phyloP scores from a whole-genome alignment of 2,113 vertebrate species.

The Trogon melanurus region DNA sequence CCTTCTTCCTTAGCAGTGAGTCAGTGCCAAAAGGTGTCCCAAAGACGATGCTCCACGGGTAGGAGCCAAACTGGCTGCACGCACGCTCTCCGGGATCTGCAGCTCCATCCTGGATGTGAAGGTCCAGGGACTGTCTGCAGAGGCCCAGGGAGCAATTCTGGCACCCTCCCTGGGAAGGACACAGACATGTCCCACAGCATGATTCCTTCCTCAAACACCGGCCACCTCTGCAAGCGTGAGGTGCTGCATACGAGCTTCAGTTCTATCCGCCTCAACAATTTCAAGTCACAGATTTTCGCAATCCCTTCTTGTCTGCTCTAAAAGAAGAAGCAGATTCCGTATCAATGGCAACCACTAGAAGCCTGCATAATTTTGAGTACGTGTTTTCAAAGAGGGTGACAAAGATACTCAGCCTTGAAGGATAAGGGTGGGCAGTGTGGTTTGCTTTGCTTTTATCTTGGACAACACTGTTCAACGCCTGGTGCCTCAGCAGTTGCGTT shows the following conservation, averaged over 20 bases:
- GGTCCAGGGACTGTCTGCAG: background rate
- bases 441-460: slow-evolving; percentile 64
- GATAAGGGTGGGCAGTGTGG: slow-evolving; percentile 45
- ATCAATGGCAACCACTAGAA: slow-evolving; percentile 60
- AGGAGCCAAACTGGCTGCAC: background rate
- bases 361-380: slow-evolving; percentile 3
- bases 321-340: slow-evolving; percentile 41
- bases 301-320: slow-evolving; percentile 21
- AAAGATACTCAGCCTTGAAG: slow-evolving; percentile 60
- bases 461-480: slow-evolving; percentile 46
- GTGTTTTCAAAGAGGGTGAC: slow-evolving; percentile 13
- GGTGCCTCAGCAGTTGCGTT: slow-evolving; percentile 46
- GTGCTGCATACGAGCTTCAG: background rate
- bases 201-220: background rate
- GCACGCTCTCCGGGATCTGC: background rate
- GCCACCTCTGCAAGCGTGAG: background rate
- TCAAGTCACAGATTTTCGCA: slow-evolving; percentile 17
- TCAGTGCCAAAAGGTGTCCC: background rate
- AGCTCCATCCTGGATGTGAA: background rate
- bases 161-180: background rate
- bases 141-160: background rate
- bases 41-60: background rate
- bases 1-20: background rate
- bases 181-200: fast-evolving
- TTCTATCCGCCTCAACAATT: background rate